Conservation (phyloP, 2,888 invertebrate species). For the Phoronis australis region DNA sequence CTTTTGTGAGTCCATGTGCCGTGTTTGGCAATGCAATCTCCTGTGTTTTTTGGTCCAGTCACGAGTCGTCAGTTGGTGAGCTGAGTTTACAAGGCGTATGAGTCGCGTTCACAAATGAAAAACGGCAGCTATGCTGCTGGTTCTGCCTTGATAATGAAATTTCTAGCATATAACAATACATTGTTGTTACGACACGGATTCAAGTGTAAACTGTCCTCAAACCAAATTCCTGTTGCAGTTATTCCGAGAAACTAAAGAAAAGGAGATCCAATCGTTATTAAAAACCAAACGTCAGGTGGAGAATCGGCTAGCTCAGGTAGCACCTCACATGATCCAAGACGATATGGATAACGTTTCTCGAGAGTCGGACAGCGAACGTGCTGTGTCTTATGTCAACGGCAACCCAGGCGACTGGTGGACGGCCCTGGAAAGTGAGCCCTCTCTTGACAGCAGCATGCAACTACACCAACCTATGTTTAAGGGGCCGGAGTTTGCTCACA, state of each 20-base stretch:
- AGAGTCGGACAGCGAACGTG: slow-evolving; percentile 1
- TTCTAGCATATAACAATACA: too few relatives aligned
- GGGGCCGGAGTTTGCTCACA: slow-evolving; percentile 45
- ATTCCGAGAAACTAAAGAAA: slow-evolving; percentile 50
- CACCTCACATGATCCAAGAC: slow-evolving; percentile 27
- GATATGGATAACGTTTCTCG: slow-evolving; percentile 31
- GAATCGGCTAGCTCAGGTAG: slow-evolving; percentile 37
- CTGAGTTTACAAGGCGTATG: too few relatives aligned
- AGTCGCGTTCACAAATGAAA: too few relatives aligned
- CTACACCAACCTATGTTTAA: slow-evolving; percentile 33
- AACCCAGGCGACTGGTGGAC: slow-evolving; percentile 50
- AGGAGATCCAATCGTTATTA: slow-evolving; percentile 47
- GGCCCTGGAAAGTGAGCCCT: slow-evolving; percentile 47
- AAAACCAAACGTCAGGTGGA: slow-evolving; percentile 45
- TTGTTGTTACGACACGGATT: too few relatives aligned
- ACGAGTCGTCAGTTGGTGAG: too few relatives aligned
- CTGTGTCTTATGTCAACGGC: slow-evolving; percentile 4
- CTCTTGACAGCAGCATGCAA: slow-evolving; percentile 44
- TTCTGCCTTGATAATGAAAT: too few relatives aligned
- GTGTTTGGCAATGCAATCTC: too few relatives aligned
- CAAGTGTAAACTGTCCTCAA: too few relatives aligned
- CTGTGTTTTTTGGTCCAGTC: too few relatives aligned
- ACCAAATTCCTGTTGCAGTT: slow-evolving; percentile 40
- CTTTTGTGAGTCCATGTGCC: too few relatives aligned
- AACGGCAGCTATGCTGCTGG: too few relatives aligned